Evolutionary conservation across 2,888 invertebrate species (phyloP).

Genomic region (Yponomeuta sedellus): DNA sequence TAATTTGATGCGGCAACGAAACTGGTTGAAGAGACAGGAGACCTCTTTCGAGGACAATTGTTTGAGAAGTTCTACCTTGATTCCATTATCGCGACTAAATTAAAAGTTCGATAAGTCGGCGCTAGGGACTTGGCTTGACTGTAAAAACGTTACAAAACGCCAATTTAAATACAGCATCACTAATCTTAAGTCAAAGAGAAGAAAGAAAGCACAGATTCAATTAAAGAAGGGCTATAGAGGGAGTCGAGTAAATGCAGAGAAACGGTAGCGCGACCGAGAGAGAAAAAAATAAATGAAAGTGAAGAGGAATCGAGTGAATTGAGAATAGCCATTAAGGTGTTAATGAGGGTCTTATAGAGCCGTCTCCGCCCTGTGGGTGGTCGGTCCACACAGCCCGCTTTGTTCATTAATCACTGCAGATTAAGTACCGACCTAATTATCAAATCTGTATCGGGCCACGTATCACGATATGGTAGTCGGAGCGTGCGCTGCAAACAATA

Average conservation of each 20-base stretch:
- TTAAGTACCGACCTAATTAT: slow-evolving; percentile 63
- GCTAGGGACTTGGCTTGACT: slow-evolving; percentile 37
- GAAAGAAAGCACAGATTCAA: slow-evolving; percentile 68
- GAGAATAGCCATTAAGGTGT: slow-evolving; percentile 75
- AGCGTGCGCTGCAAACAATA: slow-evolving; percentile 5
- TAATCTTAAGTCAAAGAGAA: slow-evolving; percentile 74
- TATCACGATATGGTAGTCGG: background rate
- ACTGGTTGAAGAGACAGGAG: background rate
- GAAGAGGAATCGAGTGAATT: slow-evolving; percentile 70
- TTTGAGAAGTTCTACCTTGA: slow-evolving; percentile 26
- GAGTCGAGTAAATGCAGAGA: slow-evolving; percentile 41
- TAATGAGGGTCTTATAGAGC: slow-evolving; percentile 76
- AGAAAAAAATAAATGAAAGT: slow-evolving; percentile 64
- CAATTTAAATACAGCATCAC: slow-evolving; percentile 69
- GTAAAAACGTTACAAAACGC: slow-evolving; percentile 70
- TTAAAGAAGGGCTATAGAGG: slow-evolving; percentile 56
- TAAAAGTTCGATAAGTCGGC: slow-evolving; percentile 55
- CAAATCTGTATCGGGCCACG: slow-evolving; percentile 33
- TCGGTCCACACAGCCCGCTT: slow-evolving; percentile 58
- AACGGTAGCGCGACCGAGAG: slow-evolving; percentile 41
- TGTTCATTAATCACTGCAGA: slow-evolving; percentile 67
- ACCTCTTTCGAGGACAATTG: slow-evolving; percentile 6
- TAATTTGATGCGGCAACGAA: background rate
- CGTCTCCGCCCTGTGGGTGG: slow-evolving; percentile 73
- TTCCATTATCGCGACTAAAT: slow-evolving; percentile 56